These are phyloP conservation scores for Oryzias dopingdopingensis DNA, from an alignment of 2,797 vertebrate species.

Conservation along the genomic window DNA sequence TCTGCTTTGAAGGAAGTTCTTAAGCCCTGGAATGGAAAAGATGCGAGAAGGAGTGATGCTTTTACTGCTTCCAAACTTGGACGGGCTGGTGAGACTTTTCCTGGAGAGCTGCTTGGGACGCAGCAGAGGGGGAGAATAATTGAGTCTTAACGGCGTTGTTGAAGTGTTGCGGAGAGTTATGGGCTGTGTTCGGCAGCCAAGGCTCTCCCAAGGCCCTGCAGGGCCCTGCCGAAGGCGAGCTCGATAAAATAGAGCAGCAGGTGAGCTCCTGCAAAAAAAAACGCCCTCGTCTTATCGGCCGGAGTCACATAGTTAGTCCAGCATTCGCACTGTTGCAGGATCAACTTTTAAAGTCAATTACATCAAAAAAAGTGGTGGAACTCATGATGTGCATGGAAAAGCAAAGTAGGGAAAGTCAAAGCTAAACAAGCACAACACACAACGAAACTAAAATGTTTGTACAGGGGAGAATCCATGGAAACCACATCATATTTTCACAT, in stretches of 20 bases:
- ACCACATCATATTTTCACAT: too few relatives aligned
- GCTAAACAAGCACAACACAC: too few relatives aligned
- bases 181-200: slow-evolving; percentile 57
- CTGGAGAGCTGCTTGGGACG: slow-evolving; percentile 20
- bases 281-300: slow-evolving; percentile 18
- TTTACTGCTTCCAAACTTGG: slow-evolving; percentile 21
- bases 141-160: slow-evolving; percentile 50
- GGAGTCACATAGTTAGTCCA: slow-evolving; percentile 28
- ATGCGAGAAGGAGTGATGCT: slow-evolving; percentile 10
- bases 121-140: slow-evolving; percentile 53
- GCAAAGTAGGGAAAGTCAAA: too few relatives aligned
- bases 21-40: slow-evolving; percentile 22
- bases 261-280: slow-evolving; percentile 41
- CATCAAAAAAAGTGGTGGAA: too few relatives aligned
- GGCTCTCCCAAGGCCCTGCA: slow-evolving; percentile 51
- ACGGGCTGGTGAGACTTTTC: slow-evolving; percentile 26
- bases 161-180: slow-evolving; percentile 54
- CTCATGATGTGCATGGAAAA: too few relatives aligned
- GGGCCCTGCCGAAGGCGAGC: slow-evolving; percentile 60
- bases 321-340: not conserved
- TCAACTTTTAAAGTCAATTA: too few relatives aligned
- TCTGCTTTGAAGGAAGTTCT: slow-evolving; percentile 41
- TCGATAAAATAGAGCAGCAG: slow-evolving; percentile 55
- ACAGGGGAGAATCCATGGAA: too few relatives aligned
- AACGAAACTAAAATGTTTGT: too few relatives aligned